Evolutionary conservation across 2,113 vertebrate species (phyloP), one percentile per base, ranked within the genome.

Genomic region (Hirundichthys speculiger): DNA sequence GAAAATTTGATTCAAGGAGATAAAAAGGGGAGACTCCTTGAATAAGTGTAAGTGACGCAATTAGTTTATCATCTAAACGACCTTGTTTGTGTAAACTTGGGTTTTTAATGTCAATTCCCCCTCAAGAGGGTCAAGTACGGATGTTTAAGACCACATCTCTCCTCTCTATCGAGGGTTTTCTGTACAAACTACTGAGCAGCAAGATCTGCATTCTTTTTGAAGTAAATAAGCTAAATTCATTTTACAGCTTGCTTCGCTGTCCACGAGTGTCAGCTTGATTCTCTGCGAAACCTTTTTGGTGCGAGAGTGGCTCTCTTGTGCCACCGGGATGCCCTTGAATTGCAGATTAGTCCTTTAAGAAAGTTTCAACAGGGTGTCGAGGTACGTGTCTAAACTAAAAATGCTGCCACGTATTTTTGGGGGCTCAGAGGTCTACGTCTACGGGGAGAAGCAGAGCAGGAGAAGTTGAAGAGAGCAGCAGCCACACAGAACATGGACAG

Each of bases 401-500:
- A 25, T 38, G 39, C 52, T 53, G 65, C 38, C 18, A 40, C 54
- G 50, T 75, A 50, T 70, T 70, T 84, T 61, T 66, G 62, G 59
- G 57, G 75, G 53, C 69, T 76, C 6, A 46, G 66, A 74, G 58
- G 67, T 75, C 62, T 77, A 73, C 51, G 82, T 78, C 86, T 87
- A 77, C 79, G 77, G 69, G 73, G 79, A 70, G 74, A 87, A 88
- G 86, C 88, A 87, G 87, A 89, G 87, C 84, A 84, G 82, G 86
- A 88, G 76, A 83, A 82, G 92, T 91, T 87, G 91, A 91, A 92
- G 93, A 94, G 93, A 94, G 93, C 93, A 83, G 92, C 93, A 94
- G 95, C 94, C 95, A 95, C 95, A 95, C 91, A 94, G 95, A 95
- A 94, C 93, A 92, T 93, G 91, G 88, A 92, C 95, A 95, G 94